phyloP scores from a whole-genome alignment of 2,113 vertebrate species.

The Asarcornis scutulata region DNA sequence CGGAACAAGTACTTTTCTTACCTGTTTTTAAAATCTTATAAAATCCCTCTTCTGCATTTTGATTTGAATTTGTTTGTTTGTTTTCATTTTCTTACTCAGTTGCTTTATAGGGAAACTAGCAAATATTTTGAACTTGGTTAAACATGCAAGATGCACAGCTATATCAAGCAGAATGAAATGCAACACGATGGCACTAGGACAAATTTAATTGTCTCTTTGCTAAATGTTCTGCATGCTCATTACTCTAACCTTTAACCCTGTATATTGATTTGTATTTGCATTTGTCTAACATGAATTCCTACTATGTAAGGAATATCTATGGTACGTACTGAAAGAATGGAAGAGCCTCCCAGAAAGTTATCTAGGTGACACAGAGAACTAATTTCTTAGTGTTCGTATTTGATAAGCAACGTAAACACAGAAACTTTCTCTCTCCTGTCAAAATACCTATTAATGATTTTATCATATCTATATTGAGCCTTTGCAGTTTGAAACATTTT shows the following conservation, averaged over 20 bases:
- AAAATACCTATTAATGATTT: not conserved
- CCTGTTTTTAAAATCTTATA: not conserved
- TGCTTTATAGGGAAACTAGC: not conserved
- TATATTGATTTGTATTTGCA: not conserved
- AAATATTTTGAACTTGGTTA: not conserved
- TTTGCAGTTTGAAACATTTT: not conserved
- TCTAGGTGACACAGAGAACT: not conserved
- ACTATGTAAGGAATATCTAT: not conserved
- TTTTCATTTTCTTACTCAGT: not conserved
- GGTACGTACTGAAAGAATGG: not conserved
- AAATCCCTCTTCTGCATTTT: not conserved
- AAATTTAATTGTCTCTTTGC: not conserved
- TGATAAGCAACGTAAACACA: not conserved
- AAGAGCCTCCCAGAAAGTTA: fast-evolving
- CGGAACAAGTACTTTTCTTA: not conserved
- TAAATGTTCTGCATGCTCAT: not conserved
- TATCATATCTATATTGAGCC: not conserved
- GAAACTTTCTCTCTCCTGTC: not conserved
- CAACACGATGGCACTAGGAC: not conserved
- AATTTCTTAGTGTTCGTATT: not conserved
- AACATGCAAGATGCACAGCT: not conserved
- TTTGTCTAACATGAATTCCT: not conserved
- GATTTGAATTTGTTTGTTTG: not conserved
- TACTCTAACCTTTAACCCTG: not conserved
- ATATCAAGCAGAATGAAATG: not conserved